A percentile compares a stretch with the other conserved stretches of the same genome.
Evolutionary conservation across 2,797 vertebrate species (phyloP).

Genomic region (Setipinna tenuifilis): DNA sequence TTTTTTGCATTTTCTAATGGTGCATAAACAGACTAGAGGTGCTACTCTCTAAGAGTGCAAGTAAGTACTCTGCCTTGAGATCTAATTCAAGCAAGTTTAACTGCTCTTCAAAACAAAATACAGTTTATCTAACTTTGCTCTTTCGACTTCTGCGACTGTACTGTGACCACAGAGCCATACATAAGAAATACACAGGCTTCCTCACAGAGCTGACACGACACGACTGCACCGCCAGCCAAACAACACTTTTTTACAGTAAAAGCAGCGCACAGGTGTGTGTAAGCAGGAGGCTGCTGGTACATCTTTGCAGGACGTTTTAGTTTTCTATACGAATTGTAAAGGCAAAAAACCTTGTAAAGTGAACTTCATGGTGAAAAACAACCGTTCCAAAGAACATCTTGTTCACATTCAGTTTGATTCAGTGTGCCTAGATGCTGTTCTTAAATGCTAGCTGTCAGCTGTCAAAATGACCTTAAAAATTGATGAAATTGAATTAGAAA

Average conservation of each 20-base stretch:
- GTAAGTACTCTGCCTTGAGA: too few species aligned
- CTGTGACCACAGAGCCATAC: too few species aligned
- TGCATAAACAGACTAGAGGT: too few species aligned
- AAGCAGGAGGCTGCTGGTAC: not conserved
- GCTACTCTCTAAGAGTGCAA: too few species aligned
- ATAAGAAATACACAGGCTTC: too few species aligned
- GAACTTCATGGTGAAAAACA: not conserved
- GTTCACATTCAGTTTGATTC: not conserved
- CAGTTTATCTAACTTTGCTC: too few species aligned
- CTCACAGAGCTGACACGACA: not conserved
- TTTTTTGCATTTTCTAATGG: too few species aligned
- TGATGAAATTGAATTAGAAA: not conserved
- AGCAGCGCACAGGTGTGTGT: not conserved
- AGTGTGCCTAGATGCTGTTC: not conserved
- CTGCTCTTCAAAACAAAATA: too few species aligned
- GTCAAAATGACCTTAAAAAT: constrained; percentile 22
- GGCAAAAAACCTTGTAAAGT: not conserved
- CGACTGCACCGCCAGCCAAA: not conserved
- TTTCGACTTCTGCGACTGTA: too few species aligned
- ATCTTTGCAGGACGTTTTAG: not conserved
- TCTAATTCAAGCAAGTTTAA: too few species aligned
- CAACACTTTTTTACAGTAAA: not conserved
- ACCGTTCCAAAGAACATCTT: not conserved
- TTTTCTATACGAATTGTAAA: not conserved
- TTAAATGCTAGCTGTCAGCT: not conserved